A percentile compares a stretch with the other conserved stretches of the same genome.
phyloP scores from a whole-genome alignment of 2,888 invertebrate species.

The Patella caerulea region DNA sequence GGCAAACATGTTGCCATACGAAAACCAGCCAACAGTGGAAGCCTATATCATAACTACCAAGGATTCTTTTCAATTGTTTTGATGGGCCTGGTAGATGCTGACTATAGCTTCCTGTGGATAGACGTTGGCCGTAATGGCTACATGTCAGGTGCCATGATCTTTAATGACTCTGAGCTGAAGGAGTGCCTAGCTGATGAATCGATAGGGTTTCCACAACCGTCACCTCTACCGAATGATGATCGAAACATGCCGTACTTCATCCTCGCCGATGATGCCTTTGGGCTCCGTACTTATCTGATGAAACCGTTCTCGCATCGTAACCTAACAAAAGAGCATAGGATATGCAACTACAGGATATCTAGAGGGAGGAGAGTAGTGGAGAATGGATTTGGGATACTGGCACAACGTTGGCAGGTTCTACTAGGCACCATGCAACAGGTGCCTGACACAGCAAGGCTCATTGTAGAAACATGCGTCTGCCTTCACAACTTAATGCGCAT shows the following conservation, averaged over 20 bases:
- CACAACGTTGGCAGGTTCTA: constrained; percentile 20
- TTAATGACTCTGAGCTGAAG: too few relatives aligned
- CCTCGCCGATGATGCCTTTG: too few relatives aligned
- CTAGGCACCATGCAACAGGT: constrained; percentile 21
- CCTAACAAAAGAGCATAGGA: constrained; percentile 40
- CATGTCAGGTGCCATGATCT: too few relatives aligned
- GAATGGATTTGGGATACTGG: constrained; percentile 26
- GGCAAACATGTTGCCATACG: constrained; percentile 46
- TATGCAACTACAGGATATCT: constrained; percentile 47
- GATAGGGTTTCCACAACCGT: too few relatives aligned
- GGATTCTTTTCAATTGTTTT: constrained; percentile 39
- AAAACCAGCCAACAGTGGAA: constrained; percentile 36
- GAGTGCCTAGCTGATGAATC: too few relatives aligned
- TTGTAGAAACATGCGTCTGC: constrained; percentile 29
- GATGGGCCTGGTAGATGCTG: constrained; percentile 44
- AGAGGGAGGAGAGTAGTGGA: constrained; percentile 40
- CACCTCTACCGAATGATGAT: constrained; percentile 40
- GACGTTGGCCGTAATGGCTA: constrained; percentile 35
- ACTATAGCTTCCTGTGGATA: constrained; percentile 44
- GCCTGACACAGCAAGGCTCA: constrained; percentile 25
- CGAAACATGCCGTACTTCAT: constrained; percentile 36
- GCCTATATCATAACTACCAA: constrained; percentile 45
- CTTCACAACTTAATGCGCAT: constrained; percentile 40
- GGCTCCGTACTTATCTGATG: constrained; percentile 41
- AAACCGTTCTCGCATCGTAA: constrained; percentile 38